Percentiles rank a stretch among this genome's conserved stretches.
These are phyloP conservation scores for Rhea pennata DNA, from an alignment of 2,113 vertebrate species.

Conservation along the genomic window DNA sequence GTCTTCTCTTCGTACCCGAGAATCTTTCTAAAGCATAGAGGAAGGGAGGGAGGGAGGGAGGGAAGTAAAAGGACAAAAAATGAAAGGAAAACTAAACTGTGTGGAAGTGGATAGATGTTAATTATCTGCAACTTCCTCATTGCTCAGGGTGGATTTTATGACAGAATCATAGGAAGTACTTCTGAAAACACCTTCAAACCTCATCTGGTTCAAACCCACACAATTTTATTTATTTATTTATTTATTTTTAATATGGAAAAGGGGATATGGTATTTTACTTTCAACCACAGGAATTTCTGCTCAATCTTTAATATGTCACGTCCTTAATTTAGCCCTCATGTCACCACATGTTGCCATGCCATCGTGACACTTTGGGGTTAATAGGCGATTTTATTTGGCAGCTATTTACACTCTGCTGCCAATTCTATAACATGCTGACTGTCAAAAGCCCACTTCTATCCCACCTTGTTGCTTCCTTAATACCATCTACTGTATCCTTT, in stretches of 20 bases:
- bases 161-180: background rate
- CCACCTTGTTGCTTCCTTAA: background rate
- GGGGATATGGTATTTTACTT: background rate
- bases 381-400: background rate
- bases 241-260: background rate
- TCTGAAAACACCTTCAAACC: background rate
- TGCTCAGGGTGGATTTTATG: background rate
- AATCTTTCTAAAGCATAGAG: background rate
- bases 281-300: background rate
- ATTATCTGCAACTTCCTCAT: background rate
- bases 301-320: background rate
- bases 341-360: background rate
- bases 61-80: background rate
- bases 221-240: too few species aligned
- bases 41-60: background rate
- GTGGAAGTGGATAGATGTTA: background rate
- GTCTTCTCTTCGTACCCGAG: background rate
- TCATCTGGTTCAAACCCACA: too few species aligned
- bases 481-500: background rate
- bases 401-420: background rate
- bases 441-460: background rate
- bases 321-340: background rate
- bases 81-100: background rate
- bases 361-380: background rate
- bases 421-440: background rate